These are phyloP conservation scores for Hepsetus odoe DNA, from an alignment of 2,113 vertebrate genomes.

Conservation along the genomic window DNA sequence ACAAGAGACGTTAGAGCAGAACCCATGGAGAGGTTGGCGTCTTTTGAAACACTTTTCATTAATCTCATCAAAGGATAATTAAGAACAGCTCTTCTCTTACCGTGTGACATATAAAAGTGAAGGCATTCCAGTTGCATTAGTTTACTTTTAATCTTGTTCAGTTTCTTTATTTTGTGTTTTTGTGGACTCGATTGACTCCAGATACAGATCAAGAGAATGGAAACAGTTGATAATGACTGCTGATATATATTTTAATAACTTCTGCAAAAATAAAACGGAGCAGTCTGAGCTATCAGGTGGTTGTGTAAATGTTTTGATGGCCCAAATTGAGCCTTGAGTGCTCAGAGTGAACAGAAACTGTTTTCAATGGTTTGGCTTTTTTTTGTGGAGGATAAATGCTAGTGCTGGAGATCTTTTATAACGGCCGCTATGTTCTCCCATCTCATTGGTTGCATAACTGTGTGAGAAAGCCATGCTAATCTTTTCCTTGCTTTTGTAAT, in stretches of 20 bases:
- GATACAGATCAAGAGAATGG: conserved; percentile 32
- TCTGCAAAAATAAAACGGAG: conserved; percentile 22
- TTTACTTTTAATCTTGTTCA: conserved; percentile 31
- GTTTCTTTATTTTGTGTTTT: conserved; percentile 28
- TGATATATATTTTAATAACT: conserved; percentile 14
- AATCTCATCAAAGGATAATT: background rate
- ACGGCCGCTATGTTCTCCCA: background rate
- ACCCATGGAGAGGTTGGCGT: background rate
- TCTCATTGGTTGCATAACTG: background rate
- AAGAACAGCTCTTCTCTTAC: background rate
- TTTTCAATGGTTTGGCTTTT: conserved; percentile 14
- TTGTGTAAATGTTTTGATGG: conserved; percentile 33
- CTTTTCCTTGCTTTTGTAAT: conserved; percentile 6
- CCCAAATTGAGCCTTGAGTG: background rate
- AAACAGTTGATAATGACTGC: conserved; percentile 28
- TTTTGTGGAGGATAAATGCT: background rate
- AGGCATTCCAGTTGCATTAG: conserved; percentile 14
- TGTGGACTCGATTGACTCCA: conserved; percentile 23
- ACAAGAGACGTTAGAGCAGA: too few relatives aligned
- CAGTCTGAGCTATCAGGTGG: background rate
- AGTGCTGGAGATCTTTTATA: background rate
- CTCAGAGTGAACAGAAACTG: background rate
- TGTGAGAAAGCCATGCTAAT: conserved; percentile 20
- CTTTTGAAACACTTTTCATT: background rate
- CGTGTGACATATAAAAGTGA: conserved; percentile 7